Conservation (phyloP, 2,797 vertebrate genomes). For the Halcyon badia region DNA sequence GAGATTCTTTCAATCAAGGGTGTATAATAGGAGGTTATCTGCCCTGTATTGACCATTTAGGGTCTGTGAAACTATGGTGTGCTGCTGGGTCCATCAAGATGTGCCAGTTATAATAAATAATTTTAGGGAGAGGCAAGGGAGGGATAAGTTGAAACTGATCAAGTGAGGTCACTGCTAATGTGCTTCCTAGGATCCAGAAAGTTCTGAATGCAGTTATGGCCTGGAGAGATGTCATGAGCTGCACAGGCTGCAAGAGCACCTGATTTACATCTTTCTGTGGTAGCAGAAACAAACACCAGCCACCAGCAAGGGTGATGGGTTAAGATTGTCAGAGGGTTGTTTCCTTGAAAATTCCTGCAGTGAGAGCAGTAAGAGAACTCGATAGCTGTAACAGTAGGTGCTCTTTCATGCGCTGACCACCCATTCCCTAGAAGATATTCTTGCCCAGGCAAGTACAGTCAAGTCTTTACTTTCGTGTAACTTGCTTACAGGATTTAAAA, state of each 20-base stretch:
- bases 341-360: not conserved
- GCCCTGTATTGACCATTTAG: not conserved
- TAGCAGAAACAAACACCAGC: not conserved
- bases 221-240: not conserved
- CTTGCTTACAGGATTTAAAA: not conserved
- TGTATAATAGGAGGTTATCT: not conserved
- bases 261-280: not conserved
- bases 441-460: not conserved
- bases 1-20: not conserved
- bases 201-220: not conserved
- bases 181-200: not conserved
- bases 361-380: not conserved
- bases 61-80: not conserved
- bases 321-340: not conserved
- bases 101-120: not conserved
- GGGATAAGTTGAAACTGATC: not conserved
- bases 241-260: not conserved
- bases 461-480: not conserved
- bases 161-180: not conserved
- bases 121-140: not conserved
- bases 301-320: not conserved
- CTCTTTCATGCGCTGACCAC: not conserved
- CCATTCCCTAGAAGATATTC: not conserved
- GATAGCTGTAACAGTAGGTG: not conserved
- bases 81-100: not conserved